phyloP scores from a whole-genome alignment of 2,113 vertebrate genomes.

The Pan troglodytes region NHGRI_mPanTro3-v2.1_pri NC_072412.2:34551001-34551500 shows the following conservation, averaged over 20 bases:
- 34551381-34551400: background rate
- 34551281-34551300: background rate
- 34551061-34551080: background rate
- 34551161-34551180: background rate
- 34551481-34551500: background rate
- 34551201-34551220: background rate
- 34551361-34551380: background rate
- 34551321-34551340: background rate
- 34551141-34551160: background rate
- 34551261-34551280: background rate
- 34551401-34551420: background rate
- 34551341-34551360: background rate
- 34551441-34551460: background rate
- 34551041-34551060: background rate
- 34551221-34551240: background rate
- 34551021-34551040: background rate
- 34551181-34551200: background rate
- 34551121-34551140: background rate
- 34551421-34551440: background rate
- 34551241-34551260: background rate
- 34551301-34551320: background rate
- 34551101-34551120: background rate
- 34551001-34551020: background rate
- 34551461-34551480: slow-evolving; percentile 7
- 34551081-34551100: background rate